phyloP scores from a whole-genome alignment of 1,140 invertebrate species.

The Philotrypesis tridentata region DNA sequence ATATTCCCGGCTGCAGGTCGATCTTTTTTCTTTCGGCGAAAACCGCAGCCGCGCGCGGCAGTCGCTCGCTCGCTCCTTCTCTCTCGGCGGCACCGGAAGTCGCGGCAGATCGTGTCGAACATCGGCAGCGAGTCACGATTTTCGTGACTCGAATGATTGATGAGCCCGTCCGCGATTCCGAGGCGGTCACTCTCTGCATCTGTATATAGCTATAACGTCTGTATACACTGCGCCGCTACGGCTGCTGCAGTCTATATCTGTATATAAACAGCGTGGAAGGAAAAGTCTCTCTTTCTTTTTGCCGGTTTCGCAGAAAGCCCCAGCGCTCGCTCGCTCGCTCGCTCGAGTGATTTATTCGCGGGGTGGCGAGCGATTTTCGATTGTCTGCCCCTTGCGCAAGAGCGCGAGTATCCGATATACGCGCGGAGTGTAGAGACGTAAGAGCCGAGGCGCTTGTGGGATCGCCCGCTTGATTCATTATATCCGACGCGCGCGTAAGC shows the following conservation, averaged over 20 bases:
- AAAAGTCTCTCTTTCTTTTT: conserved; percentile 4
- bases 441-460: too few species aligned
- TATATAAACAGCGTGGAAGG: too few species aligned
- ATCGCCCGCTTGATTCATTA: too few species aligned
- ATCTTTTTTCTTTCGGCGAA: conserved; percentile 9
- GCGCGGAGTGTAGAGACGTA: too few species aligned
- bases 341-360: conserved; percentile 1
- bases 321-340: too few species aligned
- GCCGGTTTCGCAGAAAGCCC: neutral
- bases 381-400: too few species aligned
- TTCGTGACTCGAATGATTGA: conserved; percentile 49
- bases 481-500: too few species aligned
- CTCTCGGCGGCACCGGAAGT: conserved; percentile 37
- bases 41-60: neutral
- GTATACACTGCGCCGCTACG: too few species aligned
- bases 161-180: conserved; percentile 21
- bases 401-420: too few species aligned
- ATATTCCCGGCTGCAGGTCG: neutral
- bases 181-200: neutral
- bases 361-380: neutral
- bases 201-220: too few species aligned
- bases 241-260: too few species aligned
- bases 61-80: neutral
- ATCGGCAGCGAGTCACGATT: conserved; percentile 37
- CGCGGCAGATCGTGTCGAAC: conserved; percentile 29